Evolutionary conservation across 2,113 vertebrate species (phyloP), one percentile per base, ranked within the genome.

Genomic region (Gnathonemus echidnorhynchus): DNA sequence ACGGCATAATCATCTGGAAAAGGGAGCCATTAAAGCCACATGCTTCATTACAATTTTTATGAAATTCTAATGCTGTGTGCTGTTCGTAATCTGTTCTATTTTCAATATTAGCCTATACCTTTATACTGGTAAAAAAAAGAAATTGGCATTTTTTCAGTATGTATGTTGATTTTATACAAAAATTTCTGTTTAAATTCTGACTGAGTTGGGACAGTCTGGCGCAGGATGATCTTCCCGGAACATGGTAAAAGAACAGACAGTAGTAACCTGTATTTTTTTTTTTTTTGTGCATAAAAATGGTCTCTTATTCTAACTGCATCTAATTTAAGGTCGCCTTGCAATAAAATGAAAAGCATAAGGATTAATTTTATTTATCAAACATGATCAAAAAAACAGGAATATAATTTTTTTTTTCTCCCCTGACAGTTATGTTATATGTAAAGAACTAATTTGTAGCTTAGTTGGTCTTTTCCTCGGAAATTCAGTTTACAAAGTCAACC

Each of bases 1-100:
- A 95, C 96, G 93, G 92, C 96, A 96, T 97, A 95, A 96, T 97
- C 87, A 90, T 83, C 93, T 93, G 95, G 95, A 97, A 97, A 96
- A 95, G 95, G 95, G 96, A 95, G 93, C 94, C 94, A 95, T 96
- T 96, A 95, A 93, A 94, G 93, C 93, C 66, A 84, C 93, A 95
- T 91, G 94, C 94, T 94, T 93, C 95, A 95, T 96, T 96, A 95
- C 92, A 93, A 92, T 35, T 42, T 80, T 39, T 80, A 80, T 80
- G 13, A 80, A 42, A 80, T 80, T 80, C 35, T 35, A 80, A 80
- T 42, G 74, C 74, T 80, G 74, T 19, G 35, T 2, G 27, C 62
- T 31, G n/a, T 70, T 70, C n/a, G 3, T 70, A 27, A 31, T 92
- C 90, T 89, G 91, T 95, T 94, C 94, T 94, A 91, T 92, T 62